Conservation (phyloP, 1,140 invertebrate genomes). For the Drosophila ananassae region DNA sequence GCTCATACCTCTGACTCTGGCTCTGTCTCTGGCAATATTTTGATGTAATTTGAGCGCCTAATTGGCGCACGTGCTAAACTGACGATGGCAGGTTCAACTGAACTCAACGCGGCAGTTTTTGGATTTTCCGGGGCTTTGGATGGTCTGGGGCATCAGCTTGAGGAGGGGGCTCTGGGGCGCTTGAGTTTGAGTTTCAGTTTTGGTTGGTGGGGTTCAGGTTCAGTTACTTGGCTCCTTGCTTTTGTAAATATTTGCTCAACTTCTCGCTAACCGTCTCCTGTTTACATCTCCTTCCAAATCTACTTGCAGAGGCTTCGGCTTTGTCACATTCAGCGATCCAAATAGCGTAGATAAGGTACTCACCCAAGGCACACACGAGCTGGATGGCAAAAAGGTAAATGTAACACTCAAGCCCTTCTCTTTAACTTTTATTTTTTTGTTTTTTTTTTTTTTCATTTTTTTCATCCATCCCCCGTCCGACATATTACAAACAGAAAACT, state of each 20-base stretch:
- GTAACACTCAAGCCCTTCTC: constrained; percentile 31
- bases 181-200: neutral
- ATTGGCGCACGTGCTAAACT: constrained; percentile 77
- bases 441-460: neutral
- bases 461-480: neutral
- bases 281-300: constrained; percentile 46
- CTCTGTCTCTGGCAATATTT: constrained; percentile 66
- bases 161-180: neutral
- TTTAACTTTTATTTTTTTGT: constrained; percentile 2
- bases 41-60: constrained; percentile 82
- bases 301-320: constrained; percentile 97
- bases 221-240: constrained; percentile 54
- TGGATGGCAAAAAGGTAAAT: constrained; percentile 97
- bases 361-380: constrained; percentile 95
- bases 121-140: neutral
- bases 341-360: constrained; percentile 97
- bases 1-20: neutral
- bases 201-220: constrained; percentile 28
- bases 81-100: constrained; percentile 48
- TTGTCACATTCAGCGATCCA: constrained; percentile 97
- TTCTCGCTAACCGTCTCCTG: constrained; percentile 39
- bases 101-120: constrained; percentile 6
- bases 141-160: neutral
- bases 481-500: constrained; percentile 69
- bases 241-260: constrained; percentile 74